Evolutionary conservation across 64 coral and sea anemone genomes (phyloP).

Genomic region (Stichodactyla helianthus): DNA sequence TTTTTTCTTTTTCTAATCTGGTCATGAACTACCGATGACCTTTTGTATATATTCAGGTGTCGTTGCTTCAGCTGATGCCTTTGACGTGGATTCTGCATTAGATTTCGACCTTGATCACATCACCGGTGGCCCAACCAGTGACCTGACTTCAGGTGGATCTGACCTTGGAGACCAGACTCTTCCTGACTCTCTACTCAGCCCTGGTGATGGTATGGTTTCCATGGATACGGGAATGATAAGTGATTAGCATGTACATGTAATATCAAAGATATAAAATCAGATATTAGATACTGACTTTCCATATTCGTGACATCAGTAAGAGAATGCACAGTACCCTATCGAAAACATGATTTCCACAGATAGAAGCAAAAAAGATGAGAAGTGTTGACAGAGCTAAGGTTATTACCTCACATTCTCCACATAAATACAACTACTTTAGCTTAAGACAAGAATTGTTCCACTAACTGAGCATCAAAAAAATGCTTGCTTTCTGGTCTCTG

Average conservation of each 20-base stretch:
- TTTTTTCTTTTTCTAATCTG: background rate
- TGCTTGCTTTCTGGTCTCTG: too few species aligned
- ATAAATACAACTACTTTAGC: too few species aligned
- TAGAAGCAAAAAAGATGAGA: too few species aligned
- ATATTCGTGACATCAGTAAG: too few species aligned
- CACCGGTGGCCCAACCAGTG: background rate
- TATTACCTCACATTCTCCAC: too few species aligned
- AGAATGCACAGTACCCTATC: too few species aligned
- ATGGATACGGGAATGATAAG: constrained; percentile 24
- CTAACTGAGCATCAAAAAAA: too few species aligned
- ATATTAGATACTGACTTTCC: too few species aligned
- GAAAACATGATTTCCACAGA: too few species aligned
- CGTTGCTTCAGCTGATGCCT: constrained; percentile 24
- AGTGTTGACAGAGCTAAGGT: too few species aligned
- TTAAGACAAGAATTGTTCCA: too few species aligned
- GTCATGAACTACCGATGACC: background rate
- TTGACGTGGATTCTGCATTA: constrained; percentile 56
- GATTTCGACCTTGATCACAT: constrained; percentile 63
- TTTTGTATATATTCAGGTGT: constrained; percentile 10
- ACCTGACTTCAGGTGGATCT: background rate
- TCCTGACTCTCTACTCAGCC: constrained; percentile 12
- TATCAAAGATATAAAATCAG: background rate
- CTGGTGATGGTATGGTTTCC: constrained; percentile 8
- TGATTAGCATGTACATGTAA: background rate
- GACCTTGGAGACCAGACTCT: background rate